Conservation (phyloP, 2,888 invertebrate genomes). For the Adelognathus sp. region DNA sequence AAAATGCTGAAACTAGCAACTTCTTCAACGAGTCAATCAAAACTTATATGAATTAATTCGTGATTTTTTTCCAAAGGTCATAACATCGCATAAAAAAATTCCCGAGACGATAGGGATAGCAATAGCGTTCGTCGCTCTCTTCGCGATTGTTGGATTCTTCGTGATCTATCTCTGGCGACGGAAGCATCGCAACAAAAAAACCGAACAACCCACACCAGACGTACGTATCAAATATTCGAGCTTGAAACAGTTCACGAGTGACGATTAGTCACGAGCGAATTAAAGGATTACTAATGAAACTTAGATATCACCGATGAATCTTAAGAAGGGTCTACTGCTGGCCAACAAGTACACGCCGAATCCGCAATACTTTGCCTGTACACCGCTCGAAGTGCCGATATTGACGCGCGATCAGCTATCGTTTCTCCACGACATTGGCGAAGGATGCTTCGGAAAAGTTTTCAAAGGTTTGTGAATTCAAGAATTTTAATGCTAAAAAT, state of each 20-base stretch:
- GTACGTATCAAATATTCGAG: slow-evolving; percentile 47
- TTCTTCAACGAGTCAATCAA: background rate
- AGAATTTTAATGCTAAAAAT: no score
- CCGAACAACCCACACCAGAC: slow-evolving; percentile 48
- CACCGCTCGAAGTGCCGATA: slow-evolving; percentile 83
- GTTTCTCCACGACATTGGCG: slow-evolving; percentile 90
- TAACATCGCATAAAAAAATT: slow-evolving; percentile 70
- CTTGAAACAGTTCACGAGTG: slow-evolving; percentile 7
- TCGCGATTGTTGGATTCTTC: slow-evolving; percentile 64
- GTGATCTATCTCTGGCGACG: slow-evolving; percentile 42
- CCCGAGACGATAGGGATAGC: slow-evolving; percentile 75
- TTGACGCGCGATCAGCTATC: slow-evolving; percentile 86
- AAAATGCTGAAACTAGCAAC: no score
- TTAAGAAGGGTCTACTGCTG: slow-evolving; percentile 84
- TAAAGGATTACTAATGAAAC: slow-evolving; percentile 53
- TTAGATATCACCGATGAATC: slow-evolving; percentile 84
- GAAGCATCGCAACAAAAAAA: slow-evolving; percentile 54
- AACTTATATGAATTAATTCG: background rate
- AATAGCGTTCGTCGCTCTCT: slow-evolving; percentile 69
- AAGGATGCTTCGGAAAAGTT: slow-evolving; percentile 94
- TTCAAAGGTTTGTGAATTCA: slow-evolving; percentile 87
- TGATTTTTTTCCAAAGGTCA: slow-evolving; percentile 66
- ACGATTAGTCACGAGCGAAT: slow-evolving; percentile 26
- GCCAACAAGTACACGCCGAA: slow-evolving; percentile 89
- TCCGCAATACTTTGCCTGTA: slow-evolving; percentile 87